A percentile compares a stretch with the other conserved stretches of the same genome.
Evolutionary conservation across 2,113 vertebrate species (phyloP).

Genomic region (Hucho hucho): DNA sequence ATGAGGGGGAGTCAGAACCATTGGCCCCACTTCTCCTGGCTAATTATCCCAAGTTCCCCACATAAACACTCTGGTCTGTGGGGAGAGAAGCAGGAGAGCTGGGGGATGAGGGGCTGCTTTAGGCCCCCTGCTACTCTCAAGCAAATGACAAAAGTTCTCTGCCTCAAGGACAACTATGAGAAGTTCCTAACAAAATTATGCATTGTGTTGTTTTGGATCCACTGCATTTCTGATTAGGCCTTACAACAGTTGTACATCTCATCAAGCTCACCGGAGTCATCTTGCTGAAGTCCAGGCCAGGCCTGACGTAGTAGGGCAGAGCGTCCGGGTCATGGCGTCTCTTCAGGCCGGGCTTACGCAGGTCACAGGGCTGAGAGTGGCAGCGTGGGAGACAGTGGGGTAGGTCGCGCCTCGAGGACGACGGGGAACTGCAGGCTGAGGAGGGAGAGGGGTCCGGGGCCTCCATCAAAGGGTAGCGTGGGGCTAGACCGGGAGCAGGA

Average conservation of each 20-base stretch:
- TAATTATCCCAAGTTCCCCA: conserved; percentile 10
- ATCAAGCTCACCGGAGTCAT: conserved; percentile 77
- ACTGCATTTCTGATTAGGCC: too few relatives aligned
- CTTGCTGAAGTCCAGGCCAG: conserved; percentile 79
- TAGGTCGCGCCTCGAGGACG: conserved; percentile 68
- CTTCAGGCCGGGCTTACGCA: conserved; percentile 81
- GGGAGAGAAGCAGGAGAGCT: neutral
- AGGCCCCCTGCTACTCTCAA: neutral
- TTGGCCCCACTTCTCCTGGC: conserved; percentile 8
- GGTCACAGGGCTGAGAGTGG: conserved; percentile 87
- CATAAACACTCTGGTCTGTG: conserved; percentile 12
- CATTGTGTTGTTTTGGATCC: neutral
- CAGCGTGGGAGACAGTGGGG: conserved; percentile 78
- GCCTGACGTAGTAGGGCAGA: conserved; percentile 71
- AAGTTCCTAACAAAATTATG: too few relatives aligned
- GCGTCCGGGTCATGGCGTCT: conserved; percentile 81
- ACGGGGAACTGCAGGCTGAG: conserved; percentile 79
- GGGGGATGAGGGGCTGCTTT: too few relatives aligned
- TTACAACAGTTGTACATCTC: neutral
- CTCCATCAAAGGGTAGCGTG: conserved; percentile 62
- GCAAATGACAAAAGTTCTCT: neutral
- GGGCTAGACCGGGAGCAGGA: conserved; percentile 43
- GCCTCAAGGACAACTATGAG: too few relatives aligned
- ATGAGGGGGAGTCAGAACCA: neutral
- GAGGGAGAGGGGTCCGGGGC: conserved; percentile 71